These are phyloP conservation scores for Nemapogon koenigi DNA, from an alignment of 2,888 invertebrate species.

Conservation along the genomic window DNA sequence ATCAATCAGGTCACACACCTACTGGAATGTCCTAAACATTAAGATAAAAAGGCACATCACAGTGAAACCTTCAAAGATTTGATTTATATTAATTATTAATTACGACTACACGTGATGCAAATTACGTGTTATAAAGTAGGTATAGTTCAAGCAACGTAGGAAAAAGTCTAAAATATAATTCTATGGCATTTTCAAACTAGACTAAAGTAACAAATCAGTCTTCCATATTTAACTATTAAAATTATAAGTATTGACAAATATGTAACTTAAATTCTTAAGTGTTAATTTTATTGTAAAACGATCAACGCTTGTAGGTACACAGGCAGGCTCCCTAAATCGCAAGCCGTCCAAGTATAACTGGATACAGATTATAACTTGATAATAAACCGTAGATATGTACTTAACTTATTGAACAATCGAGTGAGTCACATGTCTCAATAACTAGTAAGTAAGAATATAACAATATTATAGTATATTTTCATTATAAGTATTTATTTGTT, in stretches of 20 bases:
- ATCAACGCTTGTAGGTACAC: constrained; percentile 2
- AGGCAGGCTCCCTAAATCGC: too few relatives aligned
- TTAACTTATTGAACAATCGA: constrained; percentile 6
- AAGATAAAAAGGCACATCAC: constrained; percentile 59
- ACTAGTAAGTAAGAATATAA: neutral
- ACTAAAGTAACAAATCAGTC: constrained; percentile 66
- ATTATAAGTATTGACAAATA: neutral
- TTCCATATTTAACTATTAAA: constrained; percentile 33
- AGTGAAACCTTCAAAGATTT: constrained; percentile 43
- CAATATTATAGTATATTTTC: neutral
- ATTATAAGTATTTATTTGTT: neutral
- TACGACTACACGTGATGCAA: constrained; percentile 31
- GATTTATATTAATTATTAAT: constrained; percentile 10
- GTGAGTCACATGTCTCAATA: constrained; percentile 6
- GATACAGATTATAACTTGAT: too few relatives aligned
- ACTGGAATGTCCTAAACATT: constrained; percentile 48
- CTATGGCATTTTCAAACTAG: constrained; percentile 65
- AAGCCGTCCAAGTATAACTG: too few relatives aligned
- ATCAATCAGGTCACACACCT: constrained; percentile 4
- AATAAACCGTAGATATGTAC: neutral
- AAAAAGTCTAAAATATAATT: constrained; percentile 23
- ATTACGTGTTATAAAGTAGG: constrained; percentile 20
- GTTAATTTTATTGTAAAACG: constrained; percentile 1
- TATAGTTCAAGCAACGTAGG: constrained; percentile 1
- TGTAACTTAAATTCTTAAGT: neutral